Evolutionary conservation across 2,113 vertebrate species (phyloP).

Genomic region (Scytalopus superciliaris): DNA sequence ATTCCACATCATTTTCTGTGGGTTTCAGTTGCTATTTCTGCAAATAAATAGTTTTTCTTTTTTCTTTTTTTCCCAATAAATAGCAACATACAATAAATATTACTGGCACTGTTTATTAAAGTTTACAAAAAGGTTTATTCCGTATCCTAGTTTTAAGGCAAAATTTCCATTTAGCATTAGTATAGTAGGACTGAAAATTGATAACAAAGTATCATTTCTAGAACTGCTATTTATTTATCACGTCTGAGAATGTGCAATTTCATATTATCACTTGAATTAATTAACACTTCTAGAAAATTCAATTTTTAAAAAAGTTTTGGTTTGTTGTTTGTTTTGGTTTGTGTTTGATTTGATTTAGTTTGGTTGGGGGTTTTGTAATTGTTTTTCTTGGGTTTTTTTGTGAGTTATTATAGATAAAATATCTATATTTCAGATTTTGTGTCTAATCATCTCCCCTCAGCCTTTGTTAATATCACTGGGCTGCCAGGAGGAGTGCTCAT

Average conservation of each 20-base stretch:
- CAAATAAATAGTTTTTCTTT: neutral
- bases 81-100: neutral
- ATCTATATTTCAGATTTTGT: neutral
- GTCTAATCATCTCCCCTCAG: neutral
- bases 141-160: neutral
- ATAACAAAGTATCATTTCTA: neutral
- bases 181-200: neutral
- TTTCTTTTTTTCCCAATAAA: neutral
- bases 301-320: neutral
- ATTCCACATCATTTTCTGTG: neutral
- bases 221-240: neutral
- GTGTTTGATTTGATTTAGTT: neutral
- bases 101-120: neutral
- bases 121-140: neutral
- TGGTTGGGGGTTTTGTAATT: neutral
- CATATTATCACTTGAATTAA: neutral
- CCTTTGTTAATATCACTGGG: neutral
- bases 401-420: neutral
- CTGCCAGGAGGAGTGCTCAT: neutral
- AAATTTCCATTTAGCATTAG: neutral
- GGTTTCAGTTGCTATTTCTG: neutral
- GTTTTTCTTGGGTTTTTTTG: rapidly evolving
- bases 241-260: neutral
- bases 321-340: neutral
- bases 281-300: neutral